These are phyloP conservation scores for Glossosoma conforme DNA, from an alignment of 1,140 invertebrate genomes.

Conservation along the genomic window DNA sequence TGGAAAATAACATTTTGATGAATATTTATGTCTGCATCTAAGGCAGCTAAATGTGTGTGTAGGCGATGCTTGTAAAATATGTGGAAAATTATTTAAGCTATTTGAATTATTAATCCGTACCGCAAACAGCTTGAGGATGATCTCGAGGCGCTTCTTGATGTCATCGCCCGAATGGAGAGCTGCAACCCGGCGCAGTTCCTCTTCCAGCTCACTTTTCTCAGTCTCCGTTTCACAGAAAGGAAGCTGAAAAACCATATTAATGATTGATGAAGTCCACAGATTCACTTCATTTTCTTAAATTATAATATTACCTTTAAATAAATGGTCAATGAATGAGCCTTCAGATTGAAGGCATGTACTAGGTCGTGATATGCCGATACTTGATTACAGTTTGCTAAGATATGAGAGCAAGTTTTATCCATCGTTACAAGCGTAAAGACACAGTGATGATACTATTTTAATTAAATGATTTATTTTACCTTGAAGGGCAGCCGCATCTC, in stretches of 20 bases:
- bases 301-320: too few species aligned
- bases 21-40: too few species aligned
- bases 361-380: too few species aligned
- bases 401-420: too few species aligned
- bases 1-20: slow-evolving; percentile 41
- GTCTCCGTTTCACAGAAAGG: slow-evolving; percentile 77
- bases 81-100: slow-evolving; percentile 6
- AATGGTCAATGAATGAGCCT: too few species aligned
- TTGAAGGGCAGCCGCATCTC: slow-evolving; percentile 64
- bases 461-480: too few species aligned
- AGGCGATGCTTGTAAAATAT: slow-evolving; percentile 6
- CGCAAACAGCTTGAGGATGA: slow-evolving; percentile 86
- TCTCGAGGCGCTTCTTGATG: slow-evolving; percentile 63
- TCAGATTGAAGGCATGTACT: too few species aligned
- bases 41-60: slow-evolving; percentile 8
- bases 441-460: too few species aligned
- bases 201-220: slow-evolving; percentile 80
- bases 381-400: too few species aligned
- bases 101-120: slow-evolving; percentile 43
- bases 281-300: too few species aligned
- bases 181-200: slow-evolving; percentile 62
- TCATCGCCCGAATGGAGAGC: slow-evolving; percentile 53
- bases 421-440: too few species aligned
- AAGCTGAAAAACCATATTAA: slow-evolving; percentile 43
- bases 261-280: too few species aligned